Evolutionary conservation across 1,140 invertebrate genomes (phyloP), one percentile per base, ranked within the genome.

Genomic region (Bombus consobrinus): DNA sequence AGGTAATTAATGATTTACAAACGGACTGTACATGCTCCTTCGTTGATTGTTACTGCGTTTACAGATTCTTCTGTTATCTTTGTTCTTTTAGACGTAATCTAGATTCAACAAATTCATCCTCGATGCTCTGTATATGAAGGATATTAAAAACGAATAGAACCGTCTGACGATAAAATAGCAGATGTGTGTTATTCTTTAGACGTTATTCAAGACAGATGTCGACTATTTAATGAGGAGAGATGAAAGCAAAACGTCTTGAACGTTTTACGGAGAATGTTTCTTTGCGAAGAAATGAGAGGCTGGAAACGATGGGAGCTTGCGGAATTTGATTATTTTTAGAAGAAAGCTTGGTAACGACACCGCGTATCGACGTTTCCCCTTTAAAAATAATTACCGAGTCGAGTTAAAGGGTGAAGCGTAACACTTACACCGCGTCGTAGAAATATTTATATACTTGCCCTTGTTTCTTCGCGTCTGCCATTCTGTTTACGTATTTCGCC

Each of bases 331-430:
- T 83, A 83, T 83, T 77, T 83, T 77, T 77, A 83, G 74, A 83
- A 32, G 43, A 39, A 25, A 77, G 25, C 81, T 25, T 13, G 73
- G n/a, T 32, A 57, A 43, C 72, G 72, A 47, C 37, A 32, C 13
- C 34, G 34, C 43, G 9, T 68, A 76, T 83, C 73, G 74, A 69
- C 34, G 34, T 83, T 34, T 83, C 81, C 81, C 62, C 81, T 83
- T 83, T 69, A 83, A 83, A 76, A 69, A 41, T 83, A 83, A 83
- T 83, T 83, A 77, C 62, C 6, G 74, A 68, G 74, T 77, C 77
- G 74, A 68, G 81, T 77, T 77, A 77, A 83, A 47, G 74, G 62
- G 81, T 83, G 77, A 83, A 77, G 59, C 81, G 74, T 68, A 77
- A 83, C 64, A 83, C 64, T 76, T 53, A 41, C 64, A 76, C 22